These are phyloP conservation scores for Hippocampus mohnikei DNA, from an alignment of 2,113 vertebrate genomes.

Conservation along the genomic window DNA sequence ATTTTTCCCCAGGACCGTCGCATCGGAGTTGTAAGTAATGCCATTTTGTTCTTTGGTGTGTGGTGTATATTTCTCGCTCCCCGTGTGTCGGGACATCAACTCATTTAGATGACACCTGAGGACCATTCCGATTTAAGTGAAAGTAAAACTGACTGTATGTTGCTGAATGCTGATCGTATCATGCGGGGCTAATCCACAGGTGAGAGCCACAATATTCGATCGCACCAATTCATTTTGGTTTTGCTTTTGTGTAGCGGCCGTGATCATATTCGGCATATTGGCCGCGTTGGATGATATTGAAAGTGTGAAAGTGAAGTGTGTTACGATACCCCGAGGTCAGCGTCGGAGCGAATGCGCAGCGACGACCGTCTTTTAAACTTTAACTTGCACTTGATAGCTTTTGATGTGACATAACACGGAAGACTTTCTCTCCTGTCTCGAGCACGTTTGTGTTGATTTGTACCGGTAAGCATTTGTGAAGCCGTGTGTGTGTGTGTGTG, in stretches of 20 bases:
- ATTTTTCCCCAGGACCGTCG: constrained; percentile 22
- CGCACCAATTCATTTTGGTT: not conserved
- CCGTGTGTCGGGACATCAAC: not conserved
- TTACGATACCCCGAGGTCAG: not conserved
- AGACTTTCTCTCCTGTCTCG: constrained; percentile 10
- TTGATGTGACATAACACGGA: constrained; percentile 1
- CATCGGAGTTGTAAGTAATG: constrained; percentile 37
- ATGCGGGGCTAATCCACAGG: too few species aligned
- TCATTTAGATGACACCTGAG: too few species aligned
- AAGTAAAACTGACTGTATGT: not conserved
- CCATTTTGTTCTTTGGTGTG: constrained; percentile 7
- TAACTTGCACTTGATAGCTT: constrained; percentile 22
- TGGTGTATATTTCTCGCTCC: constrained; percentile 5
- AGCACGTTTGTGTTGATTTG: constrained; percentile 2
- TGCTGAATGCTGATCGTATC: not conserved
- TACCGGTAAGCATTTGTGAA: not conserved
- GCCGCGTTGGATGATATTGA: not conserved
- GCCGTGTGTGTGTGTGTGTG: not conserved
- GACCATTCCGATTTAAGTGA: not conserved
- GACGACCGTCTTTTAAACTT: constrained; percentile 12
- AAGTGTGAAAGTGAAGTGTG: not conserved
- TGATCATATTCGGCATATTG: not conserved
- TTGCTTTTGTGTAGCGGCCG: not conserved
- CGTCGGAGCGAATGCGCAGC: constrained; percentile 9
- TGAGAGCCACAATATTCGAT: not conserved